phyloP scores from a whole-genome alignment of 1,140 invertebrate species.

The Akabosia matsudoensis region DNA sequence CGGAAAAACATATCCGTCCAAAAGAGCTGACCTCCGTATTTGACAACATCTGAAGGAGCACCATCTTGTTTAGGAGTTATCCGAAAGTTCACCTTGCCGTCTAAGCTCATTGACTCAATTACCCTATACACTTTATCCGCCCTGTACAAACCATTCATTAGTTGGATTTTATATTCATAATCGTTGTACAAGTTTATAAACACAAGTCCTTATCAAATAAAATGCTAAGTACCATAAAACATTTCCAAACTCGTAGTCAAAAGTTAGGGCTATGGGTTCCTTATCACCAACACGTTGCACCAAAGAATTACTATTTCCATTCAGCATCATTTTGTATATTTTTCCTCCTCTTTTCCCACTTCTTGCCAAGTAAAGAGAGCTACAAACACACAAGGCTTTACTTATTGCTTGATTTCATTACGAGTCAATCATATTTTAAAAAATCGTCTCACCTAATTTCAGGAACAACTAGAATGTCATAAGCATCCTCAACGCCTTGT shows the following conservation, averaged over 20 bases:
- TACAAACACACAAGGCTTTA: not conserved
- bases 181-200: no score
- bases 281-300: constrained; percentile 26
- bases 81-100: constrained; percentile 24
- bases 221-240: constrained; percentile 45
- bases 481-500: constrained; percentile 20
- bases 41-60: constrained; percentile 31
- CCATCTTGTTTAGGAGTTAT: not conserved
- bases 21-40: constrained; percentile 69
- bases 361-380: constrained; percentile 39
- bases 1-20: constrained; percentile 83
- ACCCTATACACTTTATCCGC: constrained; percentile 28
- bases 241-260: constrained; percentile 29
- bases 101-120: constrained; percentile 35
- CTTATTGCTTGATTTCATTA: constrained; percentile 5
- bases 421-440: not conserved
- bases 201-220: no score
- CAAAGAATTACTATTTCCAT: constrained; percentile 28
- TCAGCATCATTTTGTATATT: constrained; percentile 39
- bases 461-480: constrained; percentile 42
- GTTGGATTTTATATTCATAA: no score
- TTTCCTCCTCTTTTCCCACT: constrained; percentile 28
- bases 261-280: constrained; percentile 40
- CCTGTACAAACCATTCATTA: constrained; percentile 29
- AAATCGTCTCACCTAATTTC: constrained; percentile 34